Evolutionary conservation across 2,797 vertebrate genomes (phyloP).

Genomic region (Acanthurus lineatus): DNA sequence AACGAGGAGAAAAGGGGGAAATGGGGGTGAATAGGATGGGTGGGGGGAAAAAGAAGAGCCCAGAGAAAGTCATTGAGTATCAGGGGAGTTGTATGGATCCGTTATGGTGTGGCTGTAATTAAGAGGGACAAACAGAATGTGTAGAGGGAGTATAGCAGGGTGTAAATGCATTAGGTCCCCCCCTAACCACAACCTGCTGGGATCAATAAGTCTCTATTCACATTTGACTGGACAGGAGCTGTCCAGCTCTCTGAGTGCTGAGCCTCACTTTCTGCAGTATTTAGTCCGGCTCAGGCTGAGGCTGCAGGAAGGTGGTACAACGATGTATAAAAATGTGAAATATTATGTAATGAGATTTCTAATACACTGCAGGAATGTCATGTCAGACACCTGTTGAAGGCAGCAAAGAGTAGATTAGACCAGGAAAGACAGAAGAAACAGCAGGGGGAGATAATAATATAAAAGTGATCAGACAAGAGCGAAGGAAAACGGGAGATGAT

Average conservation of each 20-base stretch:
- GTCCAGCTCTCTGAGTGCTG: slow-evolving; percentile 75
- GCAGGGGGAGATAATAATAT: slow-evolving; percentile 62
- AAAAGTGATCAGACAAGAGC: slow-evolving; percentile 67
- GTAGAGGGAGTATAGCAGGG: slow-evolving; percentile 68
- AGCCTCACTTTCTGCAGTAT: slow-evolving; percentile 51
- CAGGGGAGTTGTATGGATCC: slow-evolving; percentile 78
- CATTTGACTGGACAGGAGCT: slow-evolving; percentile 78
- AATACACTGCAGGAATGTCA: slow-evolving; percentile 32
- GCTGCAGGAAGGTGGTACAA: slow-evolving; percentile 26
- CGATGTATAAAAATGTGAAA: slow-evolving; percentile 9
- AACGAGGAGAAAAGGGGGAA: slow-evolving; percentile 31
- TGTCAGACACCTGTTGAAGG: slow-evolving; percentile 67
- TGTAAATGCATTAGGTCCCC: slow-evolving; percentile 83
- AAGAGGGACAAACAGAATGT: slow-evolving; percentile 83
- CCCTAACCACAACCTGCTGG: slow-evolving; percentile 70
- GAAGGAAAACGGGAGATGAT: slow-evolving; percentile 73
- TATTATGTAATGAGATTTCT: slow-evolving; percentile 1
- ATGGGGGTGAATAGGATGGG: slow-evolving; percentile 42
- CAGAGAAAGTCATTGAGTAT: slow-evolving; percentile 66
- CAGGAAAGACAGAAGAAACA: slow-evolving; percentile 39
- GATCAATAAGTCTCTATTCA: slow-evolving; percentile 86
- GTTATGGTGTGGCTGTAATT: slow-evolving; percentile 82
- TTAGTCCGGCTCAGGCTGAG: slow-evolving; percentile 11
- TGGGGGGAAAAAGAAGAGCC: slow-evolving; percentile 26
- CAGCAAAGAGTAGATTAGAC: slow-evolving; percentile 30